Evolutionary conservation across 2,797 vertebrate species (phyloP), one percentile per base, ranked within the genome.

Genomic region (Botia almorhae): DNA sequence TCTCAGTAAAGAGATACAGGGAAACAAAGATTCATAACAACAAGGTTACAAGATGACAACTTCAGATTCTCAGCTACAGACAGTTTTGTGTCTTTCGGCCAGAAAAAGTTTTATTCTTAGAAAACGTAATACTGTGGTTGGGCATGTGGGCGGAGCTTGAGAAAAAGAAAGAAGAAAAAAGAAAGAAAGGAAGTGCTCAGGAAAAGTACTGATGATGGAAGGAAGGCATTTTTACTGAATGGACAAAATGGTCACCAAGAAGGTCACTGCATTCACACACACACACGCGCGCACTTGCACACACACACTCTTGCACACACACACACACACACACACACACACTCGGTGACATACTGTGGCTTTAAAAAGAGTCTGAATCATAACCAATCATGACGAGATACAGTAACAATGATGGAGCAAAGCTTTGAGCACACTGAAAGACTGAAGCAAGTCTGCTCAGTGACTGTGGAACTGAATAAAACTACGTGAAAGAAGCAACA

Each of bases 321-420:
- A n/a, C n/a, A n/a, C n/a, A n/a, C n/a, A 65, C 64, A 69, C 16
- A 56, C 48, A 43, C 29, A 55, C 61, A 67, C 60, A 73, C 16
- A 46, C 19, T 7, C 43, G 61, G 36, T 29, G 23, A 26, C 23
- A 21, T 21, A 4, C 11, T 60, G 56, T 13, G 58, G 10, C 58
- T 60, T 29, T 16, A 29, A 61, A 61, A 61, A 61, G 1, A 16
- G 60, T 3, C 60, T 61, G 6, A 61, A 7, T 61, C 58, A 21
- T 14, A 29, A 69, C 53, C 46, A 69, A 16, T 60, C 39, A 13
- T 53, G n/a, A 36, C 43, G 65, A 50, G 39, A 69, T 70, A 61
- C 53, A 63, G 26, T 53, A 79, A 48, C 68, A 78, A 70, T 63
- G 60, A 61, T 7, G 56, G 21, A 60, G 46, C 39, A 60, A 43